Base-by-base conservation (phyloP, 2,888 invertebrate genomes). In the Diarsia mendica region DNA sequence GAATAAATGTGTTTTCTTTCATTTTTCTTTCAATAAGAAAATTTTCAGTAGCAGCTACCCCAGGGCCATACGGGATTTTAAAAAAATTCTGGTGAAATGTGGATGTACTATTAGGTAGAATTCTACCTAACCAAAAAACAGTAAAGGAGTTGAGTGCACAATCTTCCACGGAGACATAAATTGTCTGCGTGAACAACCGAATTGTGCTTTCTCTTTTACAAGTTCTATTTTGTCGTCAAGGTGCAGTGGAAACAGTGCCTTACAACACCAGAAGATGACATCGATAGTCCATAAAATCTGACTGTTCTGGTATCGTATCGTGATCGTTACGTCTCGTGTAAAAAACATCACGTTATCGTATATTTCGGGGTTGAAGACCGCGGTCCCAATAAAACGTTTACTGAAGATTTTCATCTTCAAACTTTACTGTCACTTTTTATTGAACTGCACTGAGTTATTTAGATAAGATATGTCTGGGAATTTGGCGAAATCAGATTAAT, bases 351-450 rank as follows among this genome's bases (percentile, higher is more conserved):
- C 39, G 76, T 77, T 80, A 80, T 85, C 74, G 64, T 67, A 74
- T 68, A 70, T 72, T 49, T 60, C 44, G 39, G 78, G 76, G 77
- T 76, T 74, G 80, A 58, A 73, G 61, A 72, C 61, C 67, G 73
- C 61, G 51, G 33, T 71, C 48, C 67, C 66, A 79, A 77, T 86
- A 86, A 84, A 86, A 69, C 78, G 80, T 86, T 84, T 80, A 75
- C 73, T 51, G 48, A 73, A 82, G 85, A 86, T 86, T 80, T 84
- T 67, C 72, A 85, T 86, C 77, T 82, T 55, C 55, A 68, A 83
- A 66, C 46, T 74, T 83, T 74, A 77, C 48, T 67, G 76, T 70
- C 75, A 61, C 11, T 68, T 85, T 85, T 85, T 84, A 86, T 78
- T 79, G 75, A 79, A 64, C 58, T 44, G 51, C 13, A 55, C 15